Evolutionary conservation across 1,140 invertebrate species (phyloP), one percentile per base, ranked within the genome.

Genomic region (Manduca sexta): DNA sequence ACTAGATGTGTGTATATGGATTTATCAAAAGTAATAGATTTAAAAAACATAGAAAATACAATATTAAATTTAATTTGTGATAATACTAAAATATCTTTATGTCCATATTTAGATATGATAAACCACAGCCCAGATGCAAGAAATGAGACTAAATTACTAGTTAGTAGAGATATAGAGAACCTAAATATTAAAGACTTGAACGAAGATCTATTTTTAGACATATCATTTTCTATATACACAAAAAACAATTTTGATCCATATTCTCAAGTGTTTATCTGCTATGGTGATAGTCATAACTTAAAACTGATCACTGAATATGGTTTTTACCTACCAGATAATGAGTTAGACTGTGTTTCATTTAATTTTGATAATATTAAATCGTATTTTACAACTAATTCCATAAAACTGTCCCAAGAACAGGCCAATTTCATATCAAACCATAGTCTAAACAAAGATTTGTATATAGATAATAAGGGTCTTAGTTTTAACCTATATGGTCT

Each of bases 241-340:
- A 82, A 87, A 52, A 88, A 84, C 63, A 60, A 76, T 42, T 91
- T 90, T 71, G 55, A 84, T 18, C 70, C 86, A 53, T 87, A 86
- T 68, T 80, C 88, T 31, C 88, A 93, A 86, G 89, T 93, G 38
- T 93, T 92, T 66, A 93, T 94, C 49, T 92, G 89, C 61, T 94
- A 94, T 74, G 92, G 92, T n/a, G 84, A 90, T 41, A 92, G 93
- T 72, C 86, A 89, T 57, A 93, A 91, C 77, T 68, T 88, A 3
- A 90, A 90, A 69, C 81, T 94, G n/a, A 90, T 91, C 50, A 69
- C 90, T 1, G 91, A 94, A 51, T 94, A 94, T 86, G 93, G 93
- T 0, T 94, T 94, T 72, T 88, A 86, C 41, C 69, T 92, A 47
- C 82, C 88, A 3, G 64, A 85, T 16, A 93, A 93, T 85, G 85